A percentile compares a stretch with the other conserved stretches of the same genome.
Conservation (phyloP, 35 echinoderm and acorn worm species). For the Eucidaris tribuloides region DNA sequence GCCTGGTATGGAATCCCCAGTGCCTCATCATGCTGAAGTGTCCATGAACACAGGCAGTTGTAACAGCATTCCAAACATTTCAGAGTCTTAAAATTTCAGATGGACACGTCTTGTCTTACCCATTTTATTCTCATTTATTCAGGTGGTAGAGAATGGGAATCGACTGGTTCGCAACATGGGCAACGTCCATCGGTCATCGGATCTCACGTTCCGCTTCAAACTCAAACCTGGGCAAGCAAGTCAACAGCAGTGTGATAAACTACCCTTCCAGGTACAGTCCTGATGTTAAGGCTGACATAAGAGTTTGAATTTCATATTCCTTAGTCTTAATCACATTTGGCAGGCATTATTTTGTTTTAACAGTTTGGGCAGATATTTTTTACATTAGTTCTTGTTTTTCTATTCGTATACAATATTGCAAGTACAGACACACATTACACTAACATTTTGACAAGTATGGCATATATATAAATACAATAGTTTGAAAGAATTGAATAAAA, state of each 20-base stretch:
- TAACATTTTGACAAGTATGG: background rate
- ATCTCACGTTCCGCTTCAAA: conserved; percentile 73
- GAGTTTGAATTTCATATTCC: background rate
- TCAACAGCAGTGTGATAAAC: conserved; percentile 1
- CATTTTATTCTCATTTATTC: too few species aligned
- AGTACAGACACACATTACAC: background rate
- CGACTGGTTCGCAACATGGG: conserved; percentile 42
- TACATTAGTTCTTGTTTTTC: background rate
- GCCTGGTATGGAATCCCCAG: too few species aligned
- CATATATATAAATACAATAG: too few species aligned
- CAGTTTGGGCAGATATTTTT: background rate
- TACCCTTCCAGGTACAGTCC: conserved; percentile 63
- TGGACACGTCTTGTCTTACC: too few species aligned
- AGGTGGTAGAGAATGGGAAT: conserved; percentile 41
- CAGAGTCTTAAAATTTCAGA: too few species aligned
- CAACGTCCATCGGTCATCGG: conserved; percentile 62
- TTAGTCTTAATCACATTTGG: background rate
- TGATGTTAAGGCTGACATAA: background rate
- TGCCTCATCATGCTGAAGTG: too few species aligned
- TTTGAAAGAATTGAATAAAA: too few species aligned
- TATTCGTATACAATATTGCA: background rate
- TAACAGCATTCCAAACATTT: too few species aligned
- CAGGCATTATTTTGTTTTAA: background rate
- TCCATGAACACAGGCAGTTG: too few species aligned
- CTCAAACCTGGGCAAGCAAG: conserved; percentile 32